phyloP scores from a whole-genome alignment of 1,140 invertebrate species.

The Procambarus virginalis region DNA sequence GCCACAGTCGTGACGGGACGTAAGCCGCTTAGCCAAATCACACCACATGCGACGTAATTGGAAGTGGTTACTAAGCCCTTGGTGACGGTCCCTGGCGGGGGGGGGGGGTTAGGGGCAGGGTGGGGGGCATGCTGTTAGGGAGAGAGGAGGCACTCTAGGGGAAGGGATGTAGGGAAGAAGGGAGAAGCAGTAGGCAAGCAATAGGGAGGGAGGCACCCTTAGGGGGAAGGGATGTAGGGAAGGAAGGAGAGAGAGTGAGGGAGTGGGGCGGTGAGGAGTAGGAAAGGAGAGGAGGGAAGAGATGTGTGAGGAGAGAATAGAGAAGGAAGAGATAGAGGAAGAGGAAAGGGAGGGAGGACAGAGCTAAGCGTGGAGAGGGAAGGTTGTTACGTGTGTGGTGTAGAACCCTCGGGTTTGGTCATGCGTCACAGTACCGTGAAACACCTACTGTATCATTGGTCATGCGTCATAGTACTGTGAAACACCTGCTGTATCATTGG shows the following conservation, averaged over 20 bases:
- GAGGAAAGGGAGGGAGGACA: too few relatives aligned
- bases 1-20: neutral
- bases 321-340: neutral
- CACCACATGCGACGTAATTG: slow-evolving; percentile 28
- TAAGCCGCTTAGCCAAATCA: slow-evolving; percentile 24
- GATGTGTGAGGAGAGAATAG: neutral
- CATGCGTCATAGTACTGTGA: too few relatives aligned
- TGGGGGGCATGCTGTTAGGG: neutral
- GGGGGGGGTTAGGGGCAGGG: neutral
- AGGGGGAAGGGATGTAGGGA: too few relatives aligned
- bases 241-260: too few relatives aligned
- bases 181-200: neutral
- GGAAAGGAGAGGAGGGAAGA: neutral
- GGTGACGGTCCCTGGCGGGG: too few relatives aligned
- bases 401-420: too few relatives aligned
- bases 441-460: too few relatives aligned
- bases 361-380: too few relatives aligned
- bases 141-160: neutral
- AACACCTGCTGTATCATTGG: too few relatives aligned
- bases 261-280: neutral
- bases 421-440: too few relatives aligned
- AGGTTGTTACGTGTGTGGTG: too few relatives aligned
- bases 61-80: slow-evolving; percentile 14
- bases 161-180: neutral
- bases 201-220: neutral